Conservation (phyloP, 2,888 invertebrate genomes). For the Troilus luridus region DNA sequence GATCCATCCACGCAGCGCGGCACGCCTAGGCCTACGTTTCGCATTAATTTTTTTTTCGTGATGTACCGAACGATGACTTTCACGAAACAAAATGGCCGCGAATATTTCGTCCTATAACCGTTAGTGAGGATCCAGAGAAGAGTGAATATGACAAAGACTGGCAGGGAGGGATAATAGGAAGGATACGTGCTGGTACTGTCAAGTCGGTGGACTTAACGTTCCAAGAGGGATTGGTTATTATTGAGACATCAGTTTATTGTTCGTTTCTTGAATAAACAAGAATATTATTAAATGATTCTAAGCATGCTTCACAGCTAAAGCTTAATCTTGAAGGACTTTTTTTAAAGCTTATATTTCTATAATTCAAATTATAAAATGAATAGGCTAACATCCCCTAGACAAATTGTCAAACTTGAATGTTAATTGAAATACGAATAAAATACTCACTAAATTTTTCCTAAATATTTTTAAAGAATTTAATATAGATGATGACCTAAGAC, state of each 20-base stretch:
- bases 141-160: background rate
- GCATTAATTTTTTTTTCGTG: constrained; percentile 34
- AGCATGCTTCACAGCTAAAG: too few relatives aligned
- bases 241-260: background rate
- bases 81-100: background rate
- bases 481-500: too few relatives aligned
- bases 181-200: background rate
- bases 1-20: constrained; percentile 22
- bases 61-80: background rate
- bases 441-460: too few relatives aligned
- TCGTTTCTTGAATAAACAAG: background rate
- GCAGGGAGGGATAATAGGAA: background rate
- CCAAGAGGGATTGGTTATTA: background rate
- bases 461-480: too few relatives aligned
- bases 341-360: too few relatives aligned
- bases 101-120: background rate
- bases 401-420: too few relatives aligned
- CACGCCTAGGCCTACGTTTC: background rate
- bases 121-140: background rate
- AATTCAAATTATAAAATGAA: too few relatives aligned
- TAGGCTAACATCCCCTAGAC: too few relatives aligned
- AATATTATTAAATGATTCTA: background rate
- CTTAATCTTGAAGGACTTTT: too few relatives aligned
- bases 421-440: too few relatives aligned
- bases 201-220: background rate